phyloP scores from a whole-genome alignment of 2,797 vertebrate species.

The Silurus aristotelis region DNA sequence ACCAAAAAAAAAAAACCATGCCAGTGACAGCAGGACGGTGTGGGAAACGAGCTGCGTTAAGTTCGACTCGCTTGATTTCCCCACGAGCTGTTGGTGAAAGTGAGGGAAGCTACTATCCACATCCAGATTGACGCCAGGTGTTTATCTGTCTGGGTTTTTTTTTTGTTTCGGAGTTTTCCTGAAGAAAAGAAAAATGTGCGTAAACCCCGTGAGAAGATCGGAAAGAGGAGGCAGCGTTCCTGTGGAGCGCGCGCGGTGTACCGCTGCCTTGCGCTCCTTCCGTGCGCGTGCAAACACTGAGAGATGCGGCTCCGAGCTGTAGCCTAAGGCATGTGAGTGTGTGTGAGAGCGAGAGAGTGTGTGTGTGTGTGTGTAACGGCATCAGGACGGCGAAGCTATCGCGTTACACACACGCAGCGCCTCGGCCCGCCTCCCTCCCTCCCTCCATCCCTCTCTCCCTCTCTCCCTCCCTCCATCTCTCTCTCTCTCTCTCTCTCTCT shows the following conservation, averaged over 20 bases:
- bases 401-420: conserved; percentile 71
- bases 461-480: not conserved
- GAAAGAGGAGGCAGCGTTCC: not conserved
- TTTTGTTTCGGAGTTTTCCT: not conserved
- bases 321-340: conserved; percentile 44
- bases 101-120: conserved; percentile 37
- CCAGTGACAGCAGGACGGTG: not conserved
- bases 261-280: not conserved
- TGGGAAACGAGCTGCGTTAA: not conserved
- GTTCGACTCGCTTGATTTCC: conserved; percentile 33
- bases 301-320: conserved; percentile 25
- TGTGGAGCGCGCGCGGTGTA: conserved; percentile 21
- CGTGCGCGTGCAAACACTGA: not conserved
- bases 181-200: not conserved
- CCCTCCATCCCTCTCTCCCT: conserved; percentile 14
- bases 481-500: not conserved
- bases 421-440: conserved; percentile 72
- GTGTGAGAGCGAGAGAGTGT: not conserved
- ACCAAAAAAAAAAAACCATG: not conserved
- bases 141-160: not conserved
- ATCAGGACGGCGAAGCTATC: conserved; percentile 71
- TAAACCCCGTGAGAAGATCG: not conserved
- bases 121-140: conserved; percentile 47
- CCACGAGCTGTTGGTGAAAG: conserved; percentile 30
- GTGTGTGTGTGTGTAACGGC: conserved; percentile 62